Base-by-base conservation (phyloP, 2,888 invertebrate genomes). In the Neoascia interrupta region DNA sequence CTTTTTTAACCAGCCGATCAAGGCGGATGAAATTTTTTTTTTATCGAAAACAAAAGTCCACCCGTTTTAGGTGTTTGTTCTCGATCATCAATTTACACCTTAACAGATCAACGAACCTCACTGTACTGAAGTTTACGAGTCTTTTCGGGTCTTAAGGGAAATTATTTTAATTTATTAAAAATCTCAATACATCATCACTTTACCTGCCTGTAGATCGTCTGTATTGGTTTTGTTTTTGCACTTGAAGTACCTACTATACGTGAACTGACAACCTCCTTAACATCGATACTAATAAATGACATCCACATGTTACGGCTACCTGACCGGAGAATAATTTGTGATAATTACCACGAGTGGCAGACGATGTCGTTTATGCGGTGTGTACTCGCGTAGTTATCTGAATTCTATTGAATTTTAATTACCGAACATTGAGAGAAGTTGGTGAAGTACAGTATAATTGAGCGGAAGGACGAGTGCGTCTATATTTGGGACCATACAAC, bases 21-120 rank as follows among this genome's bases (percentile, higher is more conserved):
- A n/a, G n/a, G n/a, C n/a, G n/a, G n/a, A n/a, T n/a, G n/a, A n/a
- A n/a, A n/a, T n/a, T n/a, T n/a, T n/a, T n/a, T n/a, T n/a, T n/a
- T n/a, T n/a, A n/a, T n/a, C n/a, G n/a, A n/a, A n/a, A n/a, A n/a
- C n/a, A n/a, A n/a, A n/a, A n/a, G n/a, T n/a, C n/a, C n/a, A n/a
- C n/a, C n/a, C n/a, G 3, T n/a, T 2, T 39, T 13, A 11, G 13
- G 5, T 21, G 10, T n/a, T 15, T 21, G 10, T 10, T 28, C 11
- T 15, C 47, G 41, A 43, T 56, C 13, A 43, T 8, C 31, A 69
- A 26, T 56, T 75, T 13, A 31, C 75, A 75, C 70, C 70, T 75
- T 69, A 15, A 34, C 70, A 58, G 69, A 75, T 69, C 75, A 63
- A 70, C 70, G 56, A 75, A 75, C 63, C 63, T 28, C 28, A n/a